Percentiles rank a stretch among this genome's conserved stretches.
Conservation (phyloP, 2,888 invertebrate genomes). For the Ceratothoa steindachneri region DNA sequence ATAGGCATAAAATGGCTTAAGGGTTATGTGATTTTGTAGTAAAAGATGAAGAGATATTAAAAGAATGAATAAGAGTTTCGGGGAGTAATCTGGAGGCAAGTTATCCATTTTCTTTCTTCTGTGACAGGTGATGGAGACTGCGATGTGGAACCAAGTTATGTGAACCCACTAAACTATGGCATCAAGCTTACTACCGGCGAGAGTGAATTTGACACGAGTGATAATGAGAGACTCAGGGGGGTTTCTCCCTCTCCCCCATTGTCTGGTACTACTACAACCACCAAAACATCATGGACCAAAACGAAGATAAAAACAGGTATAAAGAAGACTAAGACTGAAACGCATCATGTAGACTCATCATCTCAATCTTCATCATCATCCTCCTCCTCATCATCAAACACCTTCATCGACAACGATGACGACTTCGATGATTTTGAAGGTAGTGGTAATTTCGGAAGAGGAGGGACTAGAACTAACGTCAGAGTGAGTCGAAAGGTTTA, state of each 20-base stretch:
- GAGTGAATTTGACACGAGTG: constrained; percentile 5
- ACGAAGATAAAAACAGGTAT: not conserved
- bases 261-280: constrained; percentile 10
- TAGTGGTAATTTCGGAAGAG: constrained; percentile 22
- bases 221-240: constrained; percentile 7
- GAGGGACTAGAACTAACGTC: constrained; percentile 23
- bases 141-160: constrained; percentile 24
- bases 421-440: constrained; percentile 12
- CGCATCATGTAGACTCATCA: no score
- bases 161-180: constrained; percentile 29
- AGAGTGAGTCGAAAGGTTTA: constrained; percentile 39
- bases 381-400: not conserved
- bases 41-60: no score
- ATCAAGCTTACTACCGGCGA: not conserved
- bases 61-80: no score
- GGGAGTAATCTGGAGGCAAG: no score
- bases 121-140: constrained; percentile 42
- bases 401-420: constrained; percentile 15
- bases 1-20: no score
- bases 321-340: not conserved
- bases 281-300: constrained; percentile 4
- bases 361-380: not conserved
- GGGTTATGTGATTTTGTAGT: no score
- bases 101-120: no score
- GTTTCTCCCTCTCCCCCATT: not conserved